Base-by-base conservation (phyloP, 53 echinoderm and acorn worm genomes). In the Luidia sarsii region DNA sequence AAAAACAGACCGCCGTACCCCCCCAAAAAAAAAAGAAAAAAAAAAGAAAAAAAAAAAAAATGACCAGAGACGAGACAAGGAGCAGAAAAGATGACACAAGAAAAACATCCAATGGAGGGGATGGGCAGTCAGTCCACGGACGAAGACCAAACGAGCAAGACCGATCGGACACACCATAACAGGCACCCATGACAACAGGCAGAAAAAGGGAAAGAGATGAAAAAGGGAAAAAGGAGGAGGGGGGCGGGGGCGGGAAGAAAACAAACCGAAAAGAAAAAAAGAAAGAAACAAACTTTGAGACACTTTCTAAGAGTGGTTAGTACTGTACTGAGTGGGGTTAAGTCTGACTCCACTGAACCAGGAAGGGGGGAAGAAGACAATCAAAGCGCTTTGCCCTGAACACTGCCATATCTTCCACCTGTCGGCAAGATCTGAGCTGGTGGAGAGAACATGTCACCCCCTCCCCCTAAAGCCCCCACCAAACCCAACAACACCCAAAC, bases 271-370 rank as follows among this genome's bases (percentile, higher is more conserved):
- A 21, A 64, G 64, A 22, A 55, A 55, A 53, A 18, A 71, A 33
- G 51, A 70, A 32, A 70, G 13, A 71, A 75, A 57, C 60, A 59
- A 57, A 57, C 56, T 59, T n/a, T 75, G 39, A 71, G 72, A 71
- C 50, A 54, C 7, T 41, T 45, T 16, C 18, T 4, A 30, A 59
- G 57, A 25, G 41, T 75, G 22, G 36, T 75, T 75, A 75, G 39
- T 73, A 41, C 11, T n/a, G n/a, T n/a, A n/a, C n/a, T n/a, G n/a
- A n/a, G n/a, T n/a, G n/a, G n/a, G n/a, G n/a, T n/a, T n/a, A n/a
- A n/a, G n/a, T n/a, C n/a, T n/a, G n/a, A n/a, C n/a, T n/a, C n/a
- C n/a, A n/a, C n/a, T n/a, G n/a, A n/a, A n/a, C n/a, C n/a, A n/a
- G n/a, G n/a, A n/a, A n/a, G n/a, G n/a, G n/a, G n/a, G n/a, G n/a